Evolutionary conservation across 2,888 invertebrate species (phyloP).

Genomic region (Heterodera filipjevi): DNA sequence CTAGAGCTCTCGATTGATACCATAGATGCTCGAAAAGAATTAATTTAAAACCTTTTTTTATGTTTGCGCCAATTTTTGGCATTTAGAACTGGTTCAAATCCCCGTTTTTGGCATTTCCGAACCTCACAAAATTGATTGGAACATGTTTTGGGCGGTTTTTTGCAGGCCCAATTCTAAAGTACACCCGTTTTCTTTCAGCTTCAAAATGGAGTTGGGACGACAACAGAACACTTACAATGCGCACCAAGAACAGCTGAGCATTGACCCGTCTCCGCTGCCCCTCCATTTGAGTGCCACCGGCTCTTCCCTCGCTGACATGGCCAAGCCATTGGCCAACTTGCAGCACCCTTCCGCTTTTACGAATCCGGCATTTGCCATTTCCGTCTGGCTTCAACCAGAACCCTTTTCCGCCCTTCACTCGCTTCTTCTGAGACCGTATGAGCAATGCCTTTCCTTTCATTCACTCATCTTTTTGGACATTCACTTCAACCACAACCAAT

Average conservation of each 20-base stretch:
- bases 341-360: neutral
- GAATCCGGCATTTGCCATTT: neutral
- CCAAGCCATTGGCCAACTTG: neutral
- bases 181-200: neutral
- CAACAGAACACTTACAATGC: neutral
- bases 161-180: no score
- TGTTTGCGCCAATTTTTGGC: no score
- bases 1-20: no score
- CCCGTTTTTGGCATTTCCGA: no score
- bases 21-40: no score
- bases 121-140: no score
- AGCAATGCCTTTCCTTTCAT: no score
- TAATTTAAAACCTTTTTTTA: no score
- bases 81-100: no score
- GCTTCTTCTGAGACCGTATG: neutral
- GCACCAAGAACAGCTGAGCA: neutral
- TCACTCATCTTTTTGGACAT: no score
- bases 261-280: no score
- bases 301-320: neutral
- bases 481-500: neutral
- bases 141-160: no score
- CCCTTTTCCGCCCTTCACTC: neutral
- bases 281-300: neutral
- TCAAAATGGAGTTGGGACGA: neutral
- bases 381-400: neutral